Percentiles rank a stretch among this genome's conserved stretches.
Evolutionary conservation across 2,797 vertebrate species (phyloP).

Genomic region (Anniella stebbinsi): DNA sequence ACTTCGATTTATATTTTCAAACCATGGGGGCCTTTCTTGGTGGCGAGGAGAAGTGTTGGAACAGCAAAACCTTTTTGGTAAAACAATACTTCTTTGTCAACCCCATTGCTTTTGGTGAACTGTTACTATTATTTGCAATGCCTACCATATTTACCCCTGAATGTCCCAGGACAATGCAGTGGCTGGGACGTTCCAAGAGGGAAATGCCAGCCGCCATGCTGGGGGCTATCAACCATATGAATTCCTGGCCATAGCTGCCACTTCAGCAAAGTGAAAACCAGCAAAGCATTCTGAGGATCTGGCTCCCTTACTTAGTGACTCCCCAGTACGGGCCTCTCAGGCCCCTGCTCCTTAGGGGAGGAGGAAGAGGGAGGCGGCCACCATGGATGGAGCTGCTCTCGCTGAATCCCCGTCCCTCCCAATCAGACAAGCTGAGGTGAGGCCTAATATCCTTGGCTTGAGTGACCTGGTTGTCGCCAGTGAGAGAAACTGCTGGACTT

Average conservation of each 20-base stretch:
- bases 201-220: background rate
- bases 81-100: background rate
- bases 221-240: background rate
- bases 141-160: background rate
- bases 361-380: background rate
- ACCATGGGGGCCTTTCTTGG: too few species aligned
- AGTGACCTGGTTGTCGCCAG: background rate
- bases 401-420: background rate
- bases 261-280: background rate
- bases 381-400: background rate
- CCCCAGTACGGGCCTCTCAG: background rate
- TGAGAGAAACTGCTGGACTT: background rate
- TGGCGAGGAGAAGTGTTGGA: background rate
- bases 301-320: background rate
- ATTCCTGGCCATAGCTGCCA: background rate
- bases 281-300: background rate
- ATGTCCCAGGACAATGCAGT: background rate
- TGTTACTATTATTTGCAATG: background rate
- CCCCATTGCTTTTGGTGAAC: background rate
- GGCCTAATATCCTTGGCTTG: background rate
- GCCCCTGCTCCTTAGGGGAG: background rate
- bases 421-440: background rate
- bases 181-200: background rate
- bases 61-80: background rate
- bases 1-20: background rate